phyloP scores from a whole-genome alignment of 2,113 vertebrate species.

The Balaenoptera acutorostrata region DNA sequence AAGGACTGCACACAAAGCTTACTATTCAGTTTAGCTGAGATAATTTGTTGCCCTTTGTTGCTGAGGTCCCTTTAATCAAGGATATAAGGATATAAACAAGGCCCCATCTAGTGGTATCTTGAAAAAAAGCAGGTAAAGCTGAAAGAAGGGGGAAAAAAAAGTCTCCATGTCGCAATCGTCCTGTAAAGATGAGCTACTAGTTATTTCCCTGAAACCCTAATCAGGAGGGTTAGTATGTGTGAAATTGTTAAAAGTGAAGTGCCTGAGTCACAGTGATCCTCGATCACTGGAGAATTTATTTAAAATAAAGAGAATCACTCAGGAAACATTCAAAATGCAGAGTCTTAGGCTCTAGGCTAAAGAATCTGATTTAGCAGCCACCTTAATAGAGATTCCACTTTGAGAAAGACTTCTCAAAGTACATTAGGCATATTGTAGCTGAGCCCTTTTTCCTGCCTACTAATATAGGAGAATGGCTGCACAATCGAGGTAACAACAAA shows the following conservation, averaged over 20 bases:
- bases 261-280: neutral
- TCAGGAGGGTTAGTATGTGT: neutral
- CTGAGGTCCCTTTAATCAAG: neutral
- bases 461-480: neutral
- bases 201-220: neutral
- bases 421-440: neutral
- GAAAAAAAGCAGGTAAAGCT: conserved; percentile 17
- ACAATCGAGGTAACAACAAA: neutral
- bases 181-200: neutral
- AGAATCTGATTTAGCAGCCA: neutral
- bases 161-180: neutral
- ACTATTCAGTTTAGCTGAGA: neutral
- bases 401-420: neutral
- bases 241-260: neutral
- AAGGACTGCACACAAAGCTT: neutral
- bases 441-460: neutral
- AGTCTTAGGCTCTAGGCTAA: neutral
- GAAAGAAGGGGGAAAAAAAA: neutral
- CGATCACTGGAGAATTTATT: neutral
- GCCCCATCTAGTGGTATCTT: conserved; percentile 41
- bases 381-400: neutral
- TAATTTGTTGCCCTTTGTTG: neutral
- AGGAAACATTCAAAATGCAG: neutral
- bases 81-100: neutral
- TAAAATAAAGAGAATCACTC: neutral